A percentile compares a stretch with the other conserved stretches of the same genome.
These are phyloP conservation scores for Vanacampus margaritifer DNA, from an alignment of 2,113 vertebrate genomes.

Conservation along the genomic window DNA sequence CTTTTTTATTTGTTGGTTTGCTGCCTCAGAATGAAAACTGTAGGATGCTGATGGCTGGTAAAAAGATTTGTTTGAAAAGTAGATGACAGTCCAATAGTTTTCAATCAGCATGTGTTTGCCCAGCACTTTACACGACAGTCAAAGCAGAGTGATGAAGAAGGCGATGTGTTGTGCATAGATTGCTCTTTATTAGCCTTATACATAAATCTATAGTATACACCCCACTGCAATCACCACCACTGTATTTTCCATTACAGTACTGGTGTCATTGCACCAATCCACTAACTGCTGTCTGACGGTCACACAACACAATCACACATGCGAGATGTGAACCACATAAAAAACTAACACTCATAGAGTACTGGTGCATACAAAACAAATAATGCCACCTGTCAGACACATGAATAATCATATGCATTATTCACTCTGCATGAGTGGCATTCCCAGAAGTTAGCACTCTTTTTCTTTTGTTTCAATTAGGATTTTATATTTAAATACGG, in stretches of 20 bases:
- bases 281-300: constrained; percentile 29
- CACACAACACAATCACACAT: constrained; percentile 19
- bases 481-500: background rate
- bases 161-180: constrained; percentile 26
- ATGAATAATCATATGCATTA: background rate
- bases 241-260: constrained; percentile 40
- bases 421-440: background rate
- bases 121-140: constrained; percentile 44
- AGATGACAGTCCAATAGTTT: constrained; percentile 47
- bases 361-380: background rate
- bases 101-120: constrained; percentile 52
- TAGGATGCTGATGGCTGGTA: constrained; percentile 17
- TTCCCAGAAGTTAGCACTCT: background rate
- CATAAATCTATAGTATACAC: constrained; percentile 31
- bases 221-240: constrained; percentile 18
- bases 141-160: constrained; percentile 47
- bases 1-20: constrained; percentile 37
- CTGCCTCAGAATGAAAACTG: constrained; percentile 31
- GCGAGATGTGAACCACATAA: background rate
- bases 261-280: constrained; percentile 32
- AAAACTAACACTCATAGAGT: background rate
- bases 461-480: background rate
- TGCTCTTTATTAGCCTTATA: constrained; percentile 45
- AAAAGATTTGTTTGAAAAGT: constrained; percentile 51
- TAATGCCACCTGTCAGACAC: background rate